Conservation (phyloP, 2,113 vertebrate species). For the Eurystomus gularis region DNA sequence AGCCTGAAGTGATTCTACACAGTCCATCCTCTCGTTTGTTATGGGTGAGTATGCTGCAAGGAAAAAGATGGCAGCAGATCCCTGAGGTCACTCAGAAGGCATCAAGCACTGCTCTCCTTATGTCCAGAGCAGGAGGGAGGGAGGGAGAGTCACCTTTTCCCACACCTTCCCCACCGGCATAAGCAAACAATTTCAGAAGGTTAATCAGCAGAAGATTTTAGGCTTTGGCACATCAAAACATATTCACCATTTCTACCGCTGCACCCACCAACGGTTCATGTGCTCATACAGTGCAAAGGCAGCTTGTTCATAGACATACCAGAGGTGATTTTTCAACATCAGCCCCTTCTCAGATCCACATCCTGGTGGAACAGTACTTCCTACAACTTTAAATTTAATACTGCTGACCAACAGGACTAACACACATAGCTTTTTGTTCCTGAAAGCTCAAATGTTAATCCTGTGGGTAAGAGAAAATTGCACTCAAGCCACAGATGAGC, state of each 20-base stretch:
- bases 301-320: not conserved
- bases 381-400: not conserved
- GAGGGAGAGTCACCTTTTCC: not conserved
- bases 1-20: not conserved
- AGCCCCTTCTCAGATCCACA: not conserved
- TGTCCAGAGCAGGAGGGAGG: not conserved
- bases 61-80: not conserved
- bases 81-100: not conserved
- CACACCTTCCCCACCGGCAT: not conserved
- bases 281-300: not conserved
- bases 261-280: not conserved
- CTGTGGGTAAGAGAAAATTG: not conserved
- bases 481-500: not conserved
- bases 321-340: not conserved
- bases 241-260: not conserved
- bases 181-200: not conserved
- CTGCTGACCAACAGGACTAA: not conserved
- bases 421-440: not conserved
- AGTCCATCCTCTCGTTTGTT: not conserved
- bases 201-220: not conserved
- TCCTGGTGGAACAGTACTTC: not conserved
- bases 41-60: not conserved
- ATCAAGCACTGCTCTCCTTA: not conserved
- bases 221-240: not conserved
- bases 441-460: not conserved